Percentiles rank a stretch among this genome's conserved stretches.
Evolutionary conservation across 2,113 vertebrate genomes (phyloP).

Genomic region (Indri indri): DNA sequence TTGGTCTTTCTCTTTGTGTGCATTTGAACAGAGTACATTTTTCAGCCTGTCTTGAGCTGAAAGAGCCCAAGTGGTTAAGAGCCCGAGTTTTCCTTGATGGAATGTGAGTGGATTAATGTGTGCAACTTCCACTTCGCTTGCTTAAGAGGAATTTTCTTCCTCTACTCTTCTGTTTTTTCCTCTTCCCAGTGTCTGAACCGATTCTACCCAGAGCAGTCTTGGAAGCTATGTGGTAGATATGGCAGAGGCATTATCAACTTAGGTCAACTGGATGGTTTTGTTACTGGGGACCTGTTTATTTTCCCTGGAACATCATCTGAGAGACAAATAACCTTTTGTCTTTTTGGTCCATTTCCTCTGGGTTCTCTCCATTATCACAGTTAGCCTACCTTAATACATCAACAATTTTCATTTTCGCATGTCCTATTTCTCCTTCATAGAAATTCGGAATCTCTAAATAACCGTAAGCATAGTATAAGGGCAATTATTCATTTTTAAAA

Average conservation of each 20-base stretch:
- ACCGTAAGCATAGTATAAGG: not conserved
- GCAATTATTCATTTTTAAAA: not conserved
- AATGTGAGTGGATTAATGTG: not conserved
- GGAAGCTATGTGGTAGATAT: not conserved
- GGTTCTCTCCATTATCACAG: not conserved
- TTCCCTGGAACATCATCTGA: not conserved
- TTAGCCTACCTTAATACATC: not conserved
- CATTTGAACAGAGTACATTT: not conserved
- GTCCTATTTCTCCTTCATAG: not conserved
- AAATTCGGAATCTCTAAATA: not conserved
- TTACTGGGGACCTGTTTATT: not conserved
- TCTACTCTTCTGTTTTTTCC: rapidly evolving
- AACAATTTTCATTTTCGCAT: not conserved
- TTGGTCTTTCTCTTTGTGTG: not conserved
- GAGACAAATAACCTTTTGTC: not conserved
- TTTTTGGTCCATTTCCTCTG: not conserved
- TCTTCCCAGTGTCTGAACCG: not conserved
- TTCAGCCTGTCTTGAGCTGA: not conserved
- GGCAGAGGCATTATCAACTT: not conserved
- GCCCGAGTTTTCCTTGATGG: not conserved
- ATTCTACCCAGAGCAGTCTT: not conserved
- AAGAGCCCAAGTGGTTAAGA: not conserved
- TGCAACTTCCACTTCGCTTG: not conserved
- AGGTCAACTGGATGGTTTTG: not conserved
- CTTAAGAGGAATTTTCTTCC: not conserved